Percentiles rank a stretch among this genome's conserved stretches.
phyloP scores from a whole-genome alignment of 1,140 invertebrate species.

The Drosophila sucinea region DNA sequence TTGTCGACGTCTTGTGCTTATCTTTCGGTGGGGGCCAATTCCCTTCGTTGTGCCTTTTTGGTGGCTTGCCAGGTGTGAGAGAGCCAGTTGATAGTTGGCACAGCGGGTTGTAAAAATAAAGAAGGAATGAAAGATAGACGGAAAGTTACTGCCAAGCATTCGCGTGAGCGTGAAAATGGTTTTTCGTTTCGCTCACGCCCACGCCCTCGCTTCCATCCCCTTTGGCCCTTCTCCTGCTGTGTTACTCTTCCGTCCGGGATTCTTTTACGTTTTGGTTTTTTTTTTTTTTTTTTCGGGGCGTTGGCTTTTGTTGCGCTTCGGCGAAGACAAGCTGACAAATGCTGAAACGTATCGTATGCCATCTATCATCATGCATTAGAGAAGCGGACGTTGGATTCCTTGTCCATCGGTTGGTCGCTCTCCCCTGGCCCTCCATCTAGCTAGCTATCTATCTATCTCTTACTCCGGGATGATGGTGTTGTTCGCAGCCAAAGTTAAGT shows the following conservation, averaged over 20 bases:
- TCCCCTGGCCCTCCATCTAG: neutral
- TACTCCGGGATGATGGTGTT: slow-evolving; percentile 31
- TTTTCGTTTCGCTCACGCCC: slow-evolving; percentile 66
- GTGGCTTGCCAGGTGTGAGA: slow-evolving; percentile 69
- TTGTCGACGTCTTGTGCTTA: slow-evolving; percentile 60
- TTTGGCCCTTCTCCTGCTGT: neutral
- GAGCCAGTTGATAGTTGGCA: slow-evolving; percentile 73
- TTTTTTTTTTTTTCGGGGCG: slow-evolving; percentile 34
- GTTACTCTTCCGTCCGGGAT: neutral
- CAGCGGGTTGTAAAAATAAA: slow-evolving; percentile 30
- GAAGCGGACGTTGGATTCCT: slow-evolving; percentile 38
- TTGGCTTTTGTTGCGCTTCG: slow-evolving; percentile 79
- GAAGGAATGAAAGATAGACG: slow-evolving; percentile 26
- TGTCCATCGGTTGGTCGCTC: slow-evolving; percentile 38
- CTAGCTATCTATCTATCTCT: slow-evolving; percentile 30
- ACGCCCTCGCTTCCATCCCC: slow-evolving; percentile 16
- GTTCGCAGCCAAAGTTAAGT: slow-evolving; percentile 74
- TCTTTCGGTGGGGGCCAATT: slow-evolving; percentile 43
- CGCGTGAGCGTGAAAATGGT: slow-evolving; percentile 80
- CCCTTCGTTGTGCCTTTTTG: slow-evolving; percentile 26
- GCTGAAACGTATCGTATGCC: slow-evolving; percentile 81
- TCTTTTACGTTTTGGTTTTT: neutral
- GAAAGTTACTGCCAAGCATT: slow-evolving; percentile 65
- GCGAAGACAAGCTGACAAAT: slow-evolving; percentile 80
- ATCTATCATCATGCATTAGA: slow-evolving; percentile 81